Evolutionary conservation across 2,888 invertebrate species (phyloP), one percentile per base, ranked within the genome.

Genomic region (Alviniconcha strummeri): DNA sequence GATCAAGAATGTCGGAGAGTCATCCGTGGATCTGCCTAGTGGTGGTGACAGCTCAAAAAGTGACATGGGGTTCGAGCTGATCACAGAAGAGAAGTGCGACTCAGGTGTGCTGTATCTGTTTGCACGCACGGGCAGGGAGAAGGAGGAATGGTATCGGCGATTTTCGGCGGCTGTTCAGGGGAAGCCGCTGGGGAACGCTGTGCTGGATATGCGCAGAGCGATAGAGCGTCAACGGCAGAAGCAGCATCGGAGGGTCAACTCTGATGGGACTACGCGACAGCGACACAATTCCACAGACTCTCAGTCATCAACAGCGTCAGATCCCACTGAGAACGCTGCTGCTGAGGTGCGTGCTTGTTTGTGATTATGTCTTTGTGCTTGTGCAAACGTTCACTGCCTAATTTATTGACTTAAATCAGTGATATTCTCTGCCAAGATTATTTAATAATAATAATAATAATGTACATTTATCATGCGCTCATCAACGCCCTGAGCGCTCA

Each of bases 51-150:
- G 64, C 15, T 36, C 78, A 0, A 57, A 36, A 19, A 52, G 86
- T 81, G 90, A 88, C 11, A 85, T 85, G 60, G 91, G 90, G 0
- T 91, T 91, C 88, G 91, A 91, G 84, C 71, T 91, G 8, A 84
- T 91, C 2, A 86, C 86, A 55, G 90, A 91, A 69, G 89, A 91
- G 60, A 89, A 88, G 75, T 91, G 91, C 89, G 90, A 90, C 52
- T 83, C 88, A 36, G 88, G 87, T 71, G 81, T 91, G n/a, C 85
- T 96, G 85, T 95, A 95, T 91, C 92, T 96, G 84, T 97, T 97
- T 93, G 96, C 96, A 5, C 95, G 98, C 85, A 96, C 97, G n/a
- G 96, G 97, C 88, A 95, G 97, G 81, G 97, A 98, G 91, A 98
- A 98, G 93, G 97, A 97, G 93, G 96, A 97, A 90, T 98, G 98